Evolutionary conservation across 1,140 invertebrate genomes (phyloP).

Genomic region (Conus ventricosus): DNA sequence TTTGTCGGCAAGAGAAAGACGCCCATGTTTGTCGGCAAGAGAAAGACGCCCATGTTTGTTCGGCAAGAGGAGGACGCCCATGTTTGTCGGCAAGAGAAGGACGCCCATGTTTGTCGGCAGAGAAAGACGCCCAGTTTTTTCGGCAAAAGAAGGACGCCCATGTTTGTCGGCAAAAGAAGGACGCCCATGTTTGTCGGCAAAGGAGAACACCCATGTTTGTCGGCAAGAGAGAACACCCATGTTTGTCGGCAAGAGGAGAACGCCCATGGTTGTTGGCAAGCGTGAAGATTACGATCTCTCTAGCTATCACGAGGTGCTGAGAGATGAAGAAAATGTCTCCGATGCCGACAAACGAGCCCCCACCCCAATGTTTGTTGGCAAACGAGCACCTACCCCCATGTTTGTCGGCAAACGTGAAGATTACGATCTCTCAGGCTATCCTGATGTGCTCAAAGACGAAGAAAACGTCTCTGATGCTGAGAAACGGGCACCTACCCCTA

Average conservation of each 20-base stretch:
- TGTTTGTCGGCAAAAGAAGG: conserved; percentile 20
- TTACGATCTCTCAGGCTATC: background rate
- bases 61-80: conserved; percentile 19
- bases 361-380: conserved; percentile 33
- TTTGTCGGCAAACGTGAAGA: conserved; percentile 37
- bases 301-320: no score
- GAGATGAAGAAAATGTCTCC: background rate
- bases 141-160: conserved; percentile 10
- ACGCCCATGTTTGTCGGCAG: conserved; percentile 31
- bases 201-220: conserved; percentile 8
- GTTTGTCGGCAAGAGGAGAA: conserved; percentile 29
- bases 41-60: conserved; percentile 31
- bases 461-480: background rate
- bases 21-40: conserved; percentile 31
- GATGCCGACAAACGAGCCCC: conserved; percentile 16
- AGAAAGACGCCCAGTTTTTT: conserved; percentile 8
- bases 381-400: background rate
- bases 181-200: conserved; percentile 6
- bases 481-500: background rate
- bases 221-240: conserved; percentile 25
- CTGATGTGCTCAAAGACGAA: background rate
- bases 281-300: background rate
- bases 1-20: conserved; percentile 29
- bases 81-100: conserved; percentile 31
- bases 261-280: conserved; percentile 31